Conservation (phyloP, 1,140 invertebrate genomes). For the Sinonovacula constricta region DNA sequence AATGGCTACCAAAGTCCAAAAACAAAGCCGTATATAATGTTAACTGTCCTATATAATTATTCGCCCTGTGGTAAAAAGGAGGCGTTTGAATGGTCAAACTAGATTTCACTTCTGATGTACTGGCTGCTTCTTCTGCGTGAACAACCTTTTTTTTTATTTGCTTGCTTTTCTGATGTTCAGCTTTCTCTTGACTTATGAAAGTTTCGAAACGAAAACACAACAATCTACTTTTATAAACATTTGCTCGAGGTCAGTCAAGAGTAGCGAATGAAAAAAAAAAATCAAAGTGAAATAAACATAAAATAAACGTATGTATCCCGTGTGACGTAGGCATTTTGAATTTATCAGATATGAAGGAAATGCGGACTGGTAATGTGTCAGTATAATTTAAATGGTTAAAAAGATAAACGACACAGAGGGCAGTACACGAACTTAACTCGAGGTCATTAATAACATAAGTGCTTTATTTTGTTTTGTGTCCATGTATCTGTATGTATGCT, state of each 20-base stretch:
- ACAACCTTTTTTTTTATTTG: conserved; percentile 18
- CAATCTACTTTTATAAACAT: too few relatives aligned
- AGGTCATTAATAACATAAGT: conserved; percentile 17
- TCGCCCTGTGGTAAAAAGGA: conserved; percentile 14
- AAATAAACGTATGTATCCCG: not conserved
- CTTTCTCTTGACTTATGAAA: conserved; percentile 13
- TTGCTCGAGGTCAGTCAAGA: too few relatives aligned
- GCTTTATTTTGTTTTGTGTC: conserved; percentile 20
- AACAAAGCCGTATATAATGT: not conserved
- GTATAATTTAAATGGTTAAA: conserved; percentile 32
- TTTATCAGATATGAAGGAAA: not conserved
- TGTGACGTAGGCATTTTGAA: not conserved
- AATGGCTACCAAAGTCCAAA: too few relatives aligned
- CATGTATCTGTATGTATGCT: too few relatives aligned
- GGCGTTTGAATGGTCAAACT: conserved; percentile 14
- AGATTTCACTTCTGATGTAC: conserved; percentile 19
- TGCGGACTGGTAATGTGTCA: conserved; percentile 28
- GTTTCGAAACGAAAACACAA: too few relatives aligned
- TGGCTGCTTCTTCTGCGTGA: too few relatives aligned
- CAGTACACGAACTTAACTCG: not conserved
- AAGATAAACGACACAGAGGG: conserved; percentile 18
- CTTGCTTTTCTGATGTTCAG: conserved; percentile 12
- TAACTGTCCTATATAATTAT: not conserved
- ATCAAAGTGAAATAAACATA: not conserved
- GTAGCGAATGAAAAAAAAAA: too few relatives aligned